A percentile compares a stretch with the other conserved stretches of the same genome.
phyloP scores from a whole-genome alignment of 2,888 invertebrate species.

The Ischnus inquisitorius region DNA sequence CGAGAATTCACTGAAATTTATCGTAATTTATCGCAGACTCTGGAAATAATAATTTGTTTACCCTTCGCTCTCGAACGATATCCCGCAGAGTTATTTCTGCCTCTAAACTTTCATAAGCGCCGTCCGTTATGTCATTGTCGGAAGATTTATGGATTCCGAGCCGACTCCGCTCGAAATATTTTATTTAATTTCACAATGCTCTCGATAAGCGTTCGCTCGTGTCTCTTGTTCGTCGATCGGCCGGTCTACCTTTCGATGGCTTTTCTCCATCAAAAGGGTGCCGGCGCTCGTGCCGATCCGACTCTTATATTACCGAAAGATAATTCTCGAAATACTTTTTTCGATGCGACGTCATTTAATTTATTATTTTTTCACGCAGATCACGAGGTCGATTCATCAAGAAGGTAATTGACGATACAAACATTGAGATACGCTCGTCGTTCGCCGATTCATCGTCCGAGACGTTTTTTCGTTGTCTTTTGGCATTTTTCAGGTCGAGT shows the following conservation, averaged over 20 bases:
- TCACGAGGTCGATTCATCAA: conserved; percentile 79
- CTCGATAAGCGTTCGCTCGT: too few species aligned
- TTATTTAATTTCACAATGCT: not conserved
- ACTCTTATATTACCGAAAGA: not conserved
- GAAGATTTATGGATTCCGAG: not conserved
- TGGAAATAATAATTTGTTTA: conserved; percentile 48
- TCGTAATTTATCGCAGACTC: not conserved
- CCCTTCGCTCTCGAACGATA: conserved; percentile 44
- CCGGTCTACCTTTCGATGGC: not conserved
- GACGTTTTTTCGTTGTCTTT: conserved; percentile 25
- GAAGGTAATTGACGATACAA: conserved; percentile 71
- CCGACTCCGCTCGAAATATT: not conserved
- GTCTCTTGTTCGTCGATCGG: too few species aligned
- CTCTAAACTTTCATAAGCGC: not conserved
- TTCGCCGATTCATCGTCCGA: conserved; percentile 50
- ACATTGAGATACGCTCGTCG: conserved; percentile 54
- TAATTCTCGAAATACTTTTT: conserved; percentile 8
- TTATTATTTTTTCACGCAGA: conserved; percentile 74
- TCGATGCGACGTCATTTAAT: conserved; percentile 14
- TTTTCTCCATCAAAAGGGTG: not conserved
- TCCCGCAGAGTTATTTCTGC: conserved; percentile 7
- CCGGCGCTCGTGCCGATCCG: not conserved
- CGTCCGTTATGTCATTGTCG: conserved; percentile 54
- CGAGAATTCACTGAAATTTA: not conserved
- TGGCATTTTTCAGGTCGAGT: conserved; percentile 77